Evolutionary conservation across 1,140 invertebrate genomes (phyloP).

Genomic region (Thaumatotibia leucotreta): DNA sequence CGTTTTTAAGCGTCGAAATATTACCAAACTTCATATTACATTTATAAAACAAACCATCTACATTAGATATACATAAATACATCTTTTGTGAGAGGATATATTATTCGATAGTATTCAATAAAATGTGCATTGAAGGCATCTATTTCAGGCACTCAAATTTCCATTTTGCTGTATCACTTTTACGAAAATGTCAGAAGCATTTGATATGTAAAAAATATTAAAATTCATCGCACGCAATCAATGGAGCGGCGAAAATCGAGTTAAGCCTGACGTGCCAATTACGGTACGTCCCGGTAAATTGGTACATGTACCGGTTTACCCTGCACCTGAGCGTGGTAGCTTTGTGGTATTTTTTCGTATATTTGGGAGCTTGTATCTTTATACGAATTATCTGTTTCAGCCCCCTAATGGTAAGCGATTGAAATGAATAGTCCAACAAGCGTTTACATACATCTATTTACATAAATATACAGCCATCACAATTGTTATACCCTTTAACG

Average conservation of each 20-base stretch:
- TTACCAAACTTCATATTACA: no score
- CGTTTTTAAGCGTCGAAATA: neutral
- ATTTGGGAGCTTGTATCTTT: no score
- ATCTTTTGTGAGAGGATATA: neutral
- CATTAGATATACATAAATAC: neutral
- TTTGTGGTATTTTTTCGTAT: neutral
- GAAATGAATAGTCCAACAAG: no score
- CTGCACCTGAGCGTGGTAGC: neutral
- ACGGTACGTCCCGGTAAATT: neutral
- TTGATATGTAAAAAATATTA: neutral
- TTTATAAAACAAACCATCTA: no score
- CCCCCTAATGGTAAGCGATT: no score
- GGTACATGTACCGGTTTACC: neutral
- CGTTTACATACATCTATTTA: no score
- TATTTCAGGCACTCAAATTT: neutral
- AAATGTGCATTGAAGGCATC: neutral
- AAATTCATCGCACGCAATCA: neutral
- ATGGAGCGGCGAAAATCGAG: neutral
- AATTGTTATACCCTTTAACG: no score
- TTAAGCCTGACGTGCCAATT: neutral
- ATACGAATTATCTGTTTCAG: no score
- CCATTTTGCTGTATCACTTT: neutral
- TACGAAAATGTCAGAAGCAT: neutral
- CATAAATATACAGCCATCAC: no score
- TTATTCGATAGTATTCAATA: neutral